Conservation (phyloP, 2,113 vertebrate species). For the Synchiropus splendidus region DNA sequence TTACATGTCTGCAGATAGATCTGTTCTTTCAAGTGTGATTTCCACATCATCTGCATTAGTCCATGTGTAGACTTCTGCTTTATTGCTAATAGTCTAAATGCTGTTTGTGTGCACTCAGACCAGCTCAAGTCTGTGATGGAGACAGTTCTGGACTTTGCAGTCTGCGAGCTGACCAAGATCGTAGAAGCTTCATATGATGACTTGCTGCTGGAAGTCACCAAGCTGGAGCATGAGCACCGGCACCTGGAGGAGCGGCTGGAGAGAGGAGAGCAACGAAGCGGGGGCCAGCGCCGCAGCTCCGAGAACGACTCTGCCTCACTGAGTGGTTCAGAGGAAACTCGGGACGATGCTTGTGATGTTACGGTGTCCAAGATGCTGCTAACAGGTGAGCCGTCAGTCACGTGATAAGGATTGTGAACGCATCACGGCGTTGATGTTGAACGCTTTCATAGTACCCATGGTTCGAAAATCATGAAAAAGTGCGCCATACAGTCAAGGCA, state of each 20-base stretch:
- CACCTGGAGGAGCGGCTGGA: conserved; percentile 16
- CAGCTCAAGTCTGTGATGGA: conserved; percentile 69
- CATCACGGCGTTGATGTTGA: too few species aligned
- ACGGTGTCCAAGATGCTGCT: too few species aligned
- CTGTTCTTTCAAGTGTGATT: too few species aligned
- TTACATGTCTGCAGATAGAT: too few species aligned
- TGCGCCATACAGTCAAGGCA: too few species aligned
- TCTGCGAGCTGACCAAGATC: conserved; percentile 65
- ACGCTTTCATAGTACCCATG: too few species aligned
- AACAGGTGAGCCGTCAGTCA: too few species aligned
- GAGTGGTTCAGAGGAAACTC: conserved; percentile 40
- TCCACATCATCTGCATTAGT: too few species aligned
- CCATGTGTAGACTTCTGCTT: too few species aligned
- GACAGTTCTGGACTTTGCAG: conserved; percentile 60
- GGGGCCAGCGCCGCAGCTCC: conserved; percentile 11
- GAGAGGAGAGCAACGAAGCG: background rate
- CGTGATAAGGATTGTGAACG: too few species aligned
- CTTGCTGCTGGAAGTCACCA: conserved; percentile 65
- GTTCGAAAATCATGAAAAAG: too few species aligned
- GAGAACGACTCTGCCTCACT: conserved; percentile 42
- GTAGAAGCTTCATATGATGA: conserved; percentile 70
- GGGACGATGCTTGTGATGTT: background rate
- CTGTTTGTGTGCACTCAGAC: conserved; percentile 43
- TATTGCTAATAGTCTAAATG: background rate
- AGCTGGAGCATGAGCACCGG: conserved; percentile 62